Conservation (phyloP, 2,113 vertebrate species). For the Thamnophis sirtalis region DNA sequence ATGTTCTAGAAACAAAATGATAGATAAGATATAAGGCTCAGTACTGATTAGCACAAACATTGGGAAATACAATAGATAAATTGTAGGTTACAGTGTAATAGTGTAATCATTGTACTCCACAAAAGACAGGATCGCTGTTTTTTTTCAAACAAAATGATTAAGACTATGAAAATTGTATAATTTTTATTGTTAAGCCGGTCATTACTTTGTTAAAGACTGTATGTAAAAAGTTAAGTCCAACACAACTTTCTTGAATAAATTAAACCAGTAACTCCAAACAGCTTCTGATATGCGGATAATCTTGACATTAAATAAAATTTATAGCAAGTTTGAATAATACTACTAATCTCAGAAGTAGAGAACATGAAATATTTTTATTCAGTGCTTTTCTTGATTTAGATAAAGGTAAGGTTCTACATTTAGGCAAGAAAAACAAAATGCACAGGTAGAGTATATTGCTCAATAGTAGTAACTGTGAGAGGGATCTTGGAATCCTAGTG, state of each 20-base stretch:
- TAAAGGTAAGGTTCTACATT: too few relatives aligned
- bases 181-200: neutral
- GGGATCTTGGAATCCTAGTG: too few relatives aligned
- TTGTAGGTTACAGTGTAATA: neutral
- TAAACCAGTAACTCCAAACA: neutral
- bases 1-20: neutral
- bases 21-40: neutral
- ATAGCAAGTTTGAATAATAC: neutral
- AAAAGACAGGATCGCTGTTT: neutral
- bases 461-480: too few relatives aligned
- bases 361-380: slow-evolving; percentile 5
- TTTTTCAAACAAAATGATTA: neutral
- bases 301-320: slow-evolving; percentile 19
- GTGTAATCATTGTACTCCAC: neutral
- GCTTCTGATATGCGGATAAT: neutral
- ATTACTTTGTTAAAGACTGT: neutral
- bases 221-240: neutral
- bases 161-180: neutral
- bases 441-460: too few relatives aligned
- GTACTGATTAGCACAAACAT: neutral
- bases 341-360: slow-evolving; percentile 1
- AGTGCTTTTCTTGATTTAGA: slow-evolving; percentile 3
- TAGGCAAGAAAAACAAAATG: too few relatives aligned
- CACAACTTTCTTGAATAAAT: neutral
- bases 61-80: neutral